Percentiles rank a stretch among this genome's conserved stretches.
These are phyloP conservation scores for Cephalotes varians DNA, from an alignment of 2,888 invertebrate genomes.

Conservation along the genomic window DNA sequence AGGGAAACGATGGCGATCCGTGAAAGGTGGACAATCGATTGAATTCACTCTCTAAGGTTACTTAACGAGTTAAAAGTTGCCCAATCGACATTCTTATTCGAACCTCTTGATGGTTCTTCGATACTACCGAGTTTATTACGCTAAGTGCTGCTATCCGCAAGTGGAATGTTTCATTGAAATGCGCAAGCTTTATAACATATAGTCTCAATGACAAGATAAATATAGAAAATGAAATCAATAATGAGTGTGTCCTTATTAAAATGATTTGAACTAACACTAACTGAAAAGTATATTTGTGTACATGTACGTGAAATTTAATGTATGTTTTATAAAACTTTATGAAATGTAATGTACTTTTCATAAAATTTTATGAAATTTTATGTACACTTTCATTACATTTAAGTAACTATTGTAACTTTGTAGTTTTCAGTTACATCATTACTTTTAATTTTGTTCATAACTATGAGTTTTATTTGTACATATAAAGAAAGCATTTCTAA, in stretches of 20 bases:
- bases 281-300: too few species aligned
- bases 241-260: background rate
- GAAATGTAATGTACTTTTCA: too few species aligned
- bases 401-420: too few species aligned
- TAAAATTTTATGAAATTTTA: too few species aligned
- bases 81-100: conserved; percentile 61
- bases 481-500: background rate
- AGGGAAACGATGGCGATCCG: conserved; percentile 55
- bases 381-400: too few species aligned
- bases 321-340: too few species aligned
- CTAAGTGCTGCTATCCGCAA: background rate
- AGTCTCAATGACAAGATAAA: background rate
- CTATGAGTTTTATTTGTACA: too few species aligned
- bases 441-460: too few species aligned
- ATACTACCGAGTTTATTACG: conserved; percentile 34
- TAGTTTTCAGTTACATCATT: too few species aligned
- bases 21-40: conserved; percentile 68
- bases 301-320: too few species aligned
- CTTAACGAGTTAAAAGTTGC: conserved; percentile 67
- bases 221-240: background rate
- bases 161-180: conserved; percentile 16
- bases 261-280: background rate
- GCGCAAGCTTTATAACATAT: background rate
- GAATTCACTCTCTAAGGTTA: conserved; percentile 66
- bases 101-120: background rate